A percentile compares a stretch with the other conserved stretches of the same genome.
Conservation (phyloP, 2,797 vertebrate genomes). For the Sebastes alutus region DNA sequence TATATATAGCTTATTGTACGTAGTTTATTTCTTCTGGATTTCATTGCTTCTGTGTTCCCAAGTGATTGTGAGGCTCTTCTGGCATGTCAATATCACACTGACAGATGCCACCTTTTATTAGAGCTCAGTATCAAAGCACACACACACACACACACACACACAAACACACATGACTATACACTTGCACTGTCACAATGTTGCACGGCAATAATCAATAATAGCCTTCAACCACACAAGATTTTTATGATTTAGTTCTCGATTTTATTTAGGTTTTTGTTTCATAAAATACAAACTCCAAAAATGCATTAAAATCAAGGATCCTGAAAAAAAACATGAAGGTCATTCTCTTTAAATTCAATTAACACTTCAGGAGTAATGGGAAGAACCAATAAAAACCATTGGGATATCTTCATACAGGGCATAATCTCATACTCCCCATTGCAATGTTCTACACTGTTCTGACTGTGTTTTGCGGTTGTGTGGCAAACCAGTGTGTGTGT, state of each 20-base stretch:
- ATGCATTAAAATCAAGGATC: background rate
- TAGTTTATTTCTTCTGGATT: constrained; percentile 21
- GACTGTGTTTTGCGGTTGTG: constrained; percentile 53
- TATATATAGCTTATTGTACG: background rate
- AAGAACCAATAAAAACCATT: constrained; percentile 3
- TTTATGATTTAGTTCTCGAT: background rate
- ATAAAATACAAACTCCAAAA: constrained; percentile 15
- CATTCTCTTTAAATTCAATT: constrained; percentile 7
- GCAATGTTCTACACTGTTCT: constrained; percentile 50
- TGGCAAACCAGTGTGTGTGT: constrained; percentile 51
- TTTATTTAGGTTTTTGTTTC: constrained; percentile 50
- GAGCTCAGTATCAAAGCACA: constrained; percentile 38
- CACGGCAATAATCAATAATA: constrained; percentile 33
- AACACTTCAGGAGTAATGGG: background rate
- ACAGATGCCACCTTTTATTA: constrained; percentile 80
- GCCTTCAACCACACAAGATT: constrained; percentile 1
- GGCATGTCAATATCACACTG: constrained; percentile 70
- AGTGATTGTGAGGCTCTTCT: constrained; percentile 56
- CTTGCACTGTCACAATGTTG: background rate
- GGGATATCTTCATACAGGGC: constrained; percentile 1
- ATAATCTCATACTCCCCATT: constrained; percentile 31
- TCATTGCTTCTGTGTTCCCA: constrained; percentile 36
- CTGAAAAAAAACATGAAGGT: background rate
- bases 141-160: background rate
- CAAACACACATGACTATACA: background rate